Percentiles rank a stretch among this genome's conserved stretches.
Evolutionary conservation across 2,113 vertebrate species (phyloP).

Genomic region (Cygnus buccinator): DNA sequence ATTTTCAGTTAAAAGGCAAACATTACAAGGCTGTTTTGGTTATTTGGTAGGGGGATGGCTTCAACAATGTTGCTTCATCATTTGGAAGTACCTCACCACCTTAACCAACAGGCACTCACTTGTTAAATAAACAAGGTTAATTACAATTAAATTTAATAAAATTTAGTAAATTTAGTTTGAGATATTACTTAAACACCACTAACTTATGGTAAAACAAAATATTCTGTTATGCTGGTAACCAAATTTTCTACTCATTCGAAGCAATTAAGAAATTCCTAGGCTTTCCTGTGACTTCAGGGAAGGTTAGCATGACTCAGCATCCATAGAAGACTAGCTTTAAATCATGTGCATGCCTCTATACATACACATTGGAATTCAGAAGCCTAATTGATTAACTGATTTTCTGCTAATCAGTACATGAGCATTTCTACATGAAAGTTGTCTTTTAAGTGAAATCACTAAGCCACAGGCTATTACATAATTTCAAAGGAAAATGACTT

Average conservation of each 20-base stretch:
- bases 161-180: not conserved
- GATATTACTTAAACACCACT: not conserved
- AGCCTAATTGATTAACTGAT: not conserved
- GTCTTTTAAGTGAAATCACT: not conserved
- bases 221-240: not conserved
- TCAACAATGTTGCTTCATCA: rapidly evolving
- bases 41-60: rapidly evolving
- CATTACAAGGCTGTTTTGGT: not conserved
- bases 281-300: not conserved
- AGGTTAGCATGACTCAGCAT: not conserved
- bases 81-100: not conserved
- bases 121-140: not conserved
- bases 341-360: rapidly evolving
- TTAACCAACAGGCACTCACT: not conserved
- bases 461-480: not conserved
- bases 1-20: not conserved
- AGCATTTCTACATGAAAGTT: not conserved
- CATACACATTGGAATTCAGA: not conserved
- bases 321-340: not conserved
- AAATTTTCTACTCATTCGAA: not conserved
- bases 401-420: not conserved
- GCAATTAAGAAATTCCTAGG: not conserved
- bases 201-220: not conserved
- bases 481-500: not conserved
- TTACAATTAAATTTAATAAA: not conserved